These are phyloP conservation scores for Porites divaricata DNA, from an alignment of 92 coral and sea anemone species.

Conservation along the genomic window DNA sequence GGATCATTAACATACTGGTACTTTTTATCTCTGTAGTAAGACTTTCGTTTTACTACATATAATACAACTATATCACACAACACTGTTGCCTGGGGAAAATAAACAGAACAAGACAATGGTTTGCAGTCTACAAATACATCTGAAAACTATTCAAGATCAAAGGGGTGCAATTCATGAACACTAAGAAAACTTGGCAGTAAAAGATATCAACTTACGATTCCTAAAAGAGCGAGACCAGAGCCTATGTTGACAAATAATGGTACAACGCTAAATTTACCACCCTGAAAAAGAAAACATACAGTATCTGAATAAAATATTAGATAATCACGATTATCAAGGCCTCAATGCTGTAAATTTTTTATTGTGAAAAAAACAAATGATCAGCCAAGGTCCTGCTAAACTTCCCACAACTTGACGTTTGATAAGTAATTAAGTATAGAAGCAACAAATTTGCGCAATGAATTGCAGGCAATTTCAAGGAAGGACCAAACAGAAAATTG, in stretches of 20 bases:
- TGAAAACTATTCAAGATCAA: background rate
- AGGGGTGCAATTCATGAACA: background rate
- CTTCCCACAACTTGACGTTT: too few species aligned
- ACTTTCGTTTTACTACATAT: conserved; percentile 69
- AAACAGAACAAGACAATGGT: background rate
- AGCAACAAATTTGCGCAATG: too few species aligned
- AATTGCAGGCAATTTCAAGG: too few species aligned
- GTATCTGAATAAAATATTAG: too few species aligned
- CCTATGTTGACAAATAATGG: conserved; percentile 94
- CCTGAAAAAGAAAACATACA: conserved; percentile 60
- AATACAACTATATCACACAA: conserved; percentile 83
- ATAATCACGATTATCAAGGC: too few species aligned
- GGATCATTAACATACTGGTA: conserved; percentile 76
- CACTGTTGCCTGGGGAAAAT: conserved; percentile 72
- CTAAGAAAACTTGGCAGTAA: background rate
- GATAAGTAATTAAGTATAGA: too few species aligned
- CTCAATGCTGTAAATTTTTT: too few species aligned
- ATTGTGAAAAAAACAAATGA: too few species aligned
- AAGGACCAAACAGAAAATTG: too few species aligned
- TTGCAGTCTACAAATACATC: too few species aligned
- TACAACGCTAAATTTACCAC: conserved; percentile 86
- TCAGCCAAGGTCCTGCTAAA: too few species aligned
- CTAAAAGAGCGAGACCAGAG: conserved; percentile 95
- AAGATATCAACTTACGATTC: conserved; percentile 71
- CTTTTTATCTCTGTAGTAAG: conserved; percentile 76